Conservation (phyloP, 2,113 vertebrate genomes). For the Taxidea taxus region DNA sequence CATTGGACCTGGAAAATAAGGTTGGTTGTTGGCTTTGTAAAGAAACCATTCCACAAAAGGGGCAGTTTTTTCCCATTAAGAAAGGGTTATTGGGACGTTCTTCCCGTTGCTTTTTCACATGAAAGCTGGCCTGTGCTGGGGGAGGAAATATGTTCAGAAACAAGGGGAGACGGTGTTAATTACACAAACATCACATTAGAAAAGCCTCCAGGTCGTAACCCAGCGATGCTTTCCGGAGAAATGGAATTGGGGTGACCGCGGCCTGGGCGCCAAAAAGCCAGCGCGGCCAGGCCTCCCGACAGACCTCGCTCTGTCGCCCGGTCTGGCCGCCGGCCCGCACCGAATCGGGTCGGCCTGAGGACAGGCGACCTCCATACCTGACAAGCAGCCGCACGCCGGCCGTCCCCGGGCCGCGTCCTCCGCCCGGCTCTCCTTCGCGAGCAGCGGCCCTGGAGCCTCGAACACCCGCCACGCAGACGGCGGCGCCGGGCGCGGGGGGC, state of each 20-base stretch:
- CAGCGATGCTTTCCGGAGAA: not conserved
- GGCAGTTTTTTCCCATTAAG: slow-evolving; percentile 62
- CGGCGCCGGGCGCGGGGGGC: not conserved
- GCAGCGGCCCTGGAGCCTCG: not conserved
- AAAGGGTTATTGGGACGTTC: slow-evolving; percentile 56
- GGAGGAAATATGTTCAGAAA: not conserved
- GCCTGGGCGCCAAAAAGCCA: not conserved
- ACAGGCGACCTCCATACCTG: not conserved
- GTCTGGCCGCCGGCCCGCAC: not conserved
- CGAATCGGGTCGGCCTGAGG: not conserved
- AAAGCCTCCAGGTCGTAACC: slow-evolving; percentile 32
- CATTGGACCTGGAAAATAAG: slow-evolving; percentile 60
- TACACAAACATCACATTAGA: slow-evolving; percentile 51
- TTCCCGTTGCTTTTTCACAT: not conserved
- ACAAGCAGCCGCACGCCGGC: not conserved
- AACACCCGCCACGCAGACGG: not conserved
- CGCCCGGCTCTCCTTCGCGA: not conserved
- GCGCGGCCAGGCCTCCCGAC: not conserved
- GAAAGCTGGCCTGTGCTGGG: not conserved
- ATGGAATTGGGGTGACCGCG: not conserved
- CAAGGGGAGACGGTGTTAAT: slow-evolving; percentile 39
- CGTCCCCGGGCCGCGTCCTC: not conserved
- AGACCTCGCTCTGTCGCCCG: not conserved
- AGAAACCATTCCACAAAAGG: slow-evolving; percentile 64
- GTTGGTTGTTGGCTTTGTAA: slow-evolving; percentile 41